These are phyloP conservation scores for Thomomys bottae DNA, from an alignment of 2,113 vertebrate genomes.

Conservation along the genomic window DNA sequence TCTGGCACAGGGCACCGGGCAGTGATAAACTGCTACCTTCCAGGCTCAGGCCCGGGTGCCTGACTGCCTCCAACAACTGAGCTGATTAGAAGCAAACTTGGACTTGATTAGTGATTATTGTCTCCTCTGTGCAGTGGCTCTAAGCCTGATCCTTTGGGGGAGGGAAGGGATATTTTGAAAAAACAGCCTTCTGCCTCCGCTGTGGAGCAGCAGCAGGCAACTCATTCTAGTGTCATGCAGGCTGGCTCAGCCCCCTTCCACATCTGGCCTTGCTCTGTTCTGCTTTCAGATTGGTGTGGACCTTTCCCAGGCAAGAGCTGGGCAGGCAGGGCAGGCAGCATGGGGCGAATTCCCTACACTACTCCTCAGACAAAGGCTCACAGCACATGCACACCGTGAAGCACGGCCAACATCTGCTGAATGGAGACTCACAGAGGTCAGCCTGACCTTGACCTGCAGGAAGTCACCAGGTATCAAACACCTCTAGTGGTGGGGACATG, in stretches of 20 bases:
- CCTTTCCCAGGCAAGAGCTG: neutral
- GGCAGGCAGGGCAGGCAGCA: neutral
- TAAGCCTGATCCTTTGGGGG: conserved; percentile 81
- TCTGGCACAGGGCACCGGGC: neutral
- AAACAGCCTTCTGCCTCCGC: no score
- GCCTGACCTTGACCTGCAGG: neutral
- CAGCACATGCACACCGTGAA: neutral
- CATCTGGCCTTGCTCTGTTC: conserved; percentile 67
- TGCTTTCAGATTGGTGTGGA: conserved; percentile 38
- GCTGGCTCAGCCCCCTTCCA: conserved; percentile 44
- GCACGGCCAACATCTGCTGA: neutral
- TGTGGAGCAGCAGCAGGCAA: conserved; percentile 63
- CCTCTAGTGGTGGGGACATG: neutral
- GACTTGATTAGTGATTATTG: conserved; percentile 86
- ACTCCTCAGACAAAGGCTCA: neutral
- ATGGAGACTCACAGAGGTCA: neutral
- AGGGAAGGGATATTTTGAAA: conserved; percentile 75
- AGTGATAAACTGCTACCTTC: conserved; percentile 17
- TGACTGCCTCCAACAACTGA: conserved; percentile 82
- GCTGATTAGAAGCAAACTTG: conserved; percentile 86
- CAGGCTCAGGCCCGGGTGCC: conserved; percentile 59
- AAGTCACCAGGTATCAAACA: neutral
- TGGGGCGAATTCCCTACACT: neutral
- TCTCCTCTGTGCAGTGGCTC: conserved; percentile 58
- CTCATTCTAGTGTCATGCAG: conserved; percentile 68